Evolutionary conservation across 2,888 invertebrate genomes (phyloP), one percentile per base, ranked within the genome.

Genomic region (Rotaria magnacalcarata): DNA sequence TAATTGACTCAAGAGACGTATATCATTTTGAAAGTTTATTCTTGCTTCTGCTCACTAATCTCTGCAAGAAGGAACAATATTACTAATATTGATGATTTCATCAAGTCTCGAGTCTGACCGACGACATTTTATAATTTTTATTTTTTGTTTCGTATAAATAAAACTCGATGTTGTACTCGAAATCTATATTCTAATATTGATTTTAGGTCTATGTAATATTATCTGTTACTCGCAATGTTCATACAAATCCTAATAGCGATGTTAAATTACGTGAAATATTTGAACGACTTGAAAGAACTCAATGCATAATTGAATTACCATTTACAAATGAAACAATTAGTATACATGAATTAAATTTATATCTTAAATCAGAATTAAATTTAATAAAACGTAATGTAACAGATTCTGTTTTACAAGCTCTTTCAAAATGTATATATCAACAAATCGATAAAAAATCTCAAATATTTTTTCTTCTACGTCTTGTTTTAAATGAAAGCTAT

Each of bases 391-490:
- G 67, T 6, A 67, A 67, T 67, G 67, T 67, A 67, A 67, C 67
- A 16, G 67, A 67, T 34, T 67, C 67, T 19, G 67, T 67, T 14
- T 67, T 67, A 67, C 34, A 67, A 67, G 67, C 67, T 67, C 67
- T 67, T 67, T 67, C 67, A 67, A 67, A 67, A 67, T 67, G 67
- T 67, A 67, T 67, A 67, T 67, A 67, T 67, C 67, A 67, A 67
- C 67, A 67, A 67, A 7, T 67, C 14, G 67, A 67, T 67, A 67
- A 67, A 67, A 34, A 67, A 67, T 19, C 67, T 5, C 67, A 67
- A 34, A 67, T 67, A 34, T 67, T 67, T 67, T 67, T 67, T 34
- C 67, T 67, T 67, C 67, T 67, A 19, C 67, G 67, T 34, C 27
- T 67, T 10, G 67, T 67, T 34, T 67, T 67, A 67, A 67, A 67